Base-by-base conservation (phyloP, 2,888 invertebrate species). In the Prosopocoilus inquinatus region DNA sequence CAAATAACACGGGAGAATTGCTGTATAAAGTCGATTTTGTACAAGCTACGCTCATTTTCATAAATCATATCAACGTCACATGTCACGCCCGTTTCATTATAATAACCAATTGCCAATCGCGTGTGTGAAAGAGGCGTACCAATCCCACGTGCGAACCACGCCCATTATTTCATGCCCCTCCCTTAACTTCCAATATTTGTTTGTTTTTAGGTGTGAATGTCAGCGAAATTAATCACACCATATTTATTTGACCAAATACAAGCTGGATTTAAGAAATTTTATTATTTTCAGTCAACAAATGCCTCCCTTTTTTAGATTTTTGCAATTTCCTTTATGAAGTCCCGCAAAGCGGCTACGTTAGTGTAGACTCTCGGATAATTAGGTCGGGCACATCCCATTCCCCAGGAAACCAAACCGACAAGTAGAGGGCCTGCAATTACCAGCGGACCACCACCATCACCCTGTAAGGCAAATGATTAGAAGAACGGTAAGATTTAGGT, bases 381-480 rank as follows among this genome's bases (percentile, higher is more conserved):
- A 7, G 69, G 67, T 43, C 61, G 47, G 0, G 71, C 70, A 57
- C 75, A 76, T 7, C 70, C 67, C 13, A 48, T 44, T 36, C 73
- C 74, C 72, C 70, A 75, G 12, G 75, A 76, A 33, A 75, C 72
- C 50, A 75, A 68, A 38, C 75, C 74, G 53, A 68, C 44, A 9
- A 44, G 13, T 4, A 44, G 5, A 4, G 11, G 13, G 7, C 44
- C 44, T 11, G 8, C 20, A 11, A 20, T 80, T 84, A 88, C 86
- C 9, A 90, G 73, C 0, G 90, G 89, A 1, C 90, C 90, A 0
- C 90, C 90, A 50, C 87, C 88, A 76, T 90, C 89, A 1, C 89
- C 87, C 44, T 44, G 15, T 12, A 9, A 8, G 8, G 13, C 3
- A 9, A 38, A 28, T 73, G 53, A 84, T 4, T 20, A 20, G 20